Base-by-base conservation (phyloP, 2,888 invertebrate genomes). In the Carcina quercana region DNA sequence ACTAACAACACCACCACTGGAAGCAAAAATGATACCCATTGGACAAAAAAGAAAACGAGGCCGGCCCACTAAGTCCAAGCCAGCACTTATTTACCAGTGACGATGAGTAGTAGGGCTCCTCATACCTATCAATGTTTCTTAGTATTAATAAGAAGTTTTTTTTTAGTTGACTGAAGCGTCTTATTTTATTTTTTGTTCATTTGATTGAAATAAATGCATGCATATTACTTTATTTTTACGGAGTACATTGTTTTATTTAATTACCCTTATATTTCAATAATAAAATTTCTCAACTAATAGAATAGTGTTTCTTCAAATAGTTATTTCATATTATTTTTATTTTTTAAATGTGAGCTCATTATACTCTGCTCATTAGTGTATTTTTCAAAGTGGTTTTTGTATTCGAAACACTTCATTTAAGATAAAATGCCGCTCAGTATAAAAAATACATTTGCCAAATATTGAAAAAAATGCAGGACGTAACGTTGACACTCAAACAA, bases 81-180 rank as follows among this genome's bases (percentile, higher is more conserved):
- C 36, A 21, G 36, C 36, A 29, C 30, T 34, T 25, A 34, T 32
- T 22, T 26, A 26, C 30, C 35, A 28, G 31, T 31, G 35, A 35
- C 35, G 31, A 35, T 31, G 32, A 35, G 35, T 35, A 35, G 35
- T 35, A 32, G 32, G 35, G 35, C 31, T 35, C 32, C 35, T 35
- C 35, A 35, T 32, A 32, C 25, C 28, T 32, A 32, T 32, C 28
- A 30, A 28, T 31, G 28, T 31, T 31, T 28, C 24, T 27, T 31
- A 28, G 28, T 30, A 27, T 31, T 35, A 28, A 34, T 25, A 20
- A 30, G 20, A 30, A 30, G n/a, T n/a, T n/a, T n/a, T n/a, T n/a
- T n/a, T n/a, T n/a, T n/a, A n/a, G n/a, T n/a, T n/a, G n/a, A n/a
- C n/a, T n/a, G n/a, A n/a, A n/a, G n/a, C n/a, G n/a, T n/a, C n/a